phyloP scores from a whole-genome alignment of 2,888 invertebrate species.

The Philaethria dido region DNA sequence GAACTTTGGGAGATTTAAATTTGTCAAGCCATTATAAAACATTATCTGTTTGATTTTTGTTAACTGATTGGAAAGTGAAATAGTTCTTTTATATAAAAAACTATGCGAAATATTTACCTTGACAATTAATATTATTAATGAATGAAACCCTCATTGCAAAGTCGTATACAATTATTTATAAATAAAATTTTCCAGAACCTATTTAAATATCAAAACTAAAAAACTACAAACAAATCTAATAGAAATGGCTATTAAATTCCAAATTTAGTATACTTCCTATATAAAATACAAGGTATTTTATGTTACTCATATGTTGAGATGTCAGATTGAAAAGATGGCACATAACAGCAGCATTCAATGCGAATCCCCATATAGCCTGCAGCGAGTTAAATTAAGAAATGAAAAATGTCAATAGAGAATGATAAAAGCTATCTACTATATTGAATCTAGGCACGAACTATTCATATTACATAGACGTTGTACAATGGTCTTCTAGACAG shows the following conservation, averaged over 20 bases:
- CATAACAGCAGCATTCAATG: conserved; percentile 32
- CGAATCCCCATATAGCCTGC: conserved; percentile 34
- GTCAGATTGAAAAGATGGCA: conserved; percentile 29
- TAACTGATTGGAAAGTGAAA: conserved; percentile 19
- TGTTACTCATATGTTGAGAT: conserved; percentile 2
- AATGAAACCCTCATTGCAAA: too few relatives aligned
- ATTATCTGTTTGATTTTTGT: conserved; percentile 33
- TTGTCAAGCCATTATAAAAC: conserved; percentile 39
- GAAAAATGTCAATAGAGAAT: conserved; percentile 41
- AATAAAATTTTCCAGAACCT: too few relatives aligned
- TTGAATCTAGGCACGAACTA: conserved; percentile 30
- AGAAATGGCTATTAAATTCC: too few relatives aligned
- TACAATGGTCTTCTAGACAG: conserved; percentile 27
- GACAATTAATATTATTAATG: background rate
- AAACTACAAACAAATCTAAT: too few relatives aligned
- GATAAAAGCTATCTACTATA: conserved; percentile 36
- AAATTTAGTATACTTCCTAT: too few relatives aligned
- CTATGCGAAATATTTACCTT: background rate
- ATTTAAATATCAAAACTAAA: too few relatives aligned
- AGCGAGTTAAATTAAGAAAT: conserved; percentile 42
- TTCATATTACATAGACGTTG: conserved; percentile 34
- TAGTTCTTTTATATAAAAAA: conserved; percentile 7
- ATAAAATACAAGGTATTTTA: conserved; percentile 5
- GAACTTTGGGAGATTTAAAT: conserved; percentile 44
- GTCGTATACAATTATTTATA: too few relatives aligned